Percentiles rank a stretch among this genome's conserved stretches.
phyloP scores from a whole-genome alignment of 2,113 vertebrate genomes.

The Lophura nycthemera region DNA sequence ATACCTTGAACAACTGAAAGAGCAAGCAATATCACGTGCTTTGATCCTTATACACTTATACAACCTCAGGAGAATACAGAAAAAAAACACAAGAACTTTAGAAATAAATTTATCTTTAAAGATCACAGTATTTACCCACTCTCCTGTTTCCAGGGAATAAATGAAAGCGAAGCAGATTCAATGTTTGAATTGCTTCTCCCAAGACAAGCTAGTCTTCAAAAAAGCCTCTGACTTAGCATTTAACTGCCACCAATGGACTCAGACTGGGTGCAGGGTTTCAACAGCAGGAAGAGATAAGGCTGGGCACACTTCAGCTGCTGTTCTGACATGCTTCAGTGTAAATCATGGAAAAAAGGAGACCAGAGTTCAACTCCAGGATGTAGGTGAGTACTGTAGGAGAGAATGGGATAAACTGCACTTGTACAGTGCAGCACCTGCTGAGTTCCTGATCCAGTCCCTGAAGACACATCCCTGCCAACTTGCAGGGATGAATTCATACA shows the following conservation, averaged over 20 bases:
- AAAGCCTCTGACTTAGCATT: neutral
- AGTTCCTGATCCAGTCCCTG: neutral
- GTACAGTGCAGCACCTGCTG: neutral
- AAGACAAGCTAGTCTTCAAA: neutral
- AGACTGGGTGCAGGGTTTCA: neutral
- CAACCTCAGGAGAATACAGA: neutral
- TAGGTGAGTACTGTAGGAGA: too few relatives aligned
- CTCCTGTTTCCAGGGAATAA: neutral
- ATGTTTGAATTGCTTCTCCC: rapidly evolving
- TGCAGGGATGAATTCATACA: neutral
- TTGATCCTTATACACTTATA: neutral
- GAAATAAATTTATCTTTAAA: neutral
- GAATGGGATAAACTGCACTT: neutral
- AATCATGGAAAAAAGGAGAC: neutral
- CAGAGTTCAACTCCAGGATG: neutral
- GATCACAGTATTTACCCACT: neutral
- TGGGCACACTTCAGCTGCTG: neutral
- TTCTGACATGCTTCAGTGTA: neutral
- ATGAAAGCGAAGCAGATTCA: neutral
- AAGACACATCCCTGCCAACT: neutral
- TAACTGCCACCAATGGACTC: neutral
- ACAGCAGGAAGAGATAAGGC: neutral
- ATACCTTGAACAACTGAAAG: neutral
- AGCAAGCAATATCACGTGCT: neutral
- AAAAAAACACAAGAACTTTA: neutral